These are phyloP conservation scores for Trachymyrmex septentrionalis DNA, from an alignment of 1,140 invertebrate genomes.

Conservation along the genomic window DNA sequence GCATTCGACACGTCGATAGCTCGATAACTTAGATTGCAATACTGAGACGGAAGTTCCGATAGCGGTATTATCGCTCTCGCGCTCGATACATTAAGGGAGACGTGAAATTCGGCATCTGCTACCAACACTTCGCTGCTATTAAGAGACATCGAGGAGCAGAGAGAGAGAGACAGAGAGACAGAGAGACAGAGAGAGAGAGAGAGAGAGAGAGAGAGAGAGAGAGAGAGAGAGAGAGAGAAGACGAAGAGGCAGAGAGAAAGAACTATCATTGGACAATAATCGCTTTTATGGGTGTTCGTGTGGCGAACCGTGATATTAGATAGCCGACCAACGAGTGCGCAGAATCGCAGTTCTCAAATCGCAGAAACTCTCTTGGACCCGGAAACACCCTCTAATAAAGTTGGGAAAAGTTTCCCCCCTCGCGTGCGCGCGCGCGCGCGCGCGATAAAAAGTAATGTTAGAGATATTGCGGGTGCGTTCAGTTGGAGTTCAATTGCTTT, in stretches of 20 bases:
- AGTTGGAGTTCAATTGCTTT: constrained; percentile 60
- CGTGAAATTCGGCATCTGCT: constrained; percentile 79
- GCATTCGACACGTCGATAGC: constrained; percentile 52
- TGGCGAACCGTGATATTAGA: constrained; percentile 81
- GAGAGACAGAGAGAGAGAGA: neutral
- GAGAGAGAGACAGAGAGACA: constrained; percentile 8
- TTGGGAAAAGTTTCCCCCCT: constrained; percentile 69
- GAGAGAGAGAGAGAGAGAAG: neutral
- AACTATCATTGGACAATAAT: constrained; percentile 83
- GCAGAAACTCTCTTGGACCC: constrained; percentile 57
- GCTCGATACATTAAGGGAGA: constrained; percentile 43
- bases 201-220: constrained; percentile 66
- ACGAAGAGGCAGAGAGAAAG: constrained; percentile 68
- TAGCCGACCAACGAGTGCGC: constrained; percentile 74
- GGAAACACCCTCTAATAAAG: constrained; percentile 68
- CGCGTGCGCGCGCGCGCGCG: constrained; percentile 19
- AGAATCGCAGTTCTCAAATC: constrained; percentile 73
- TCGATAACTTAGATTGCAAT: constrained; percentile 60
- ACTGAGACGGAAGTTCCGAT: constrained; percentile 43
- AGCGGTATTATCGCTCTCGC: constrained; percentile 53
- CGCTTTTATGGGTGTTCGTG: constrained; percentile 83
- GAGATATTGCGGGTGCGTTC: constrained; percentile 62
- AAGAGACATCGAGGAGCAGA: constrained; percentile 63
- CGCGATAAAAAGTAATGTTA: constrained; percentile 63
- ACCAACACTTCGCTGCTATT: constrained; percentile 73